Base-by-base conservation (phyloP, 2,888 invertebrate genomes). In the Prenolepis imparis region DNA sequence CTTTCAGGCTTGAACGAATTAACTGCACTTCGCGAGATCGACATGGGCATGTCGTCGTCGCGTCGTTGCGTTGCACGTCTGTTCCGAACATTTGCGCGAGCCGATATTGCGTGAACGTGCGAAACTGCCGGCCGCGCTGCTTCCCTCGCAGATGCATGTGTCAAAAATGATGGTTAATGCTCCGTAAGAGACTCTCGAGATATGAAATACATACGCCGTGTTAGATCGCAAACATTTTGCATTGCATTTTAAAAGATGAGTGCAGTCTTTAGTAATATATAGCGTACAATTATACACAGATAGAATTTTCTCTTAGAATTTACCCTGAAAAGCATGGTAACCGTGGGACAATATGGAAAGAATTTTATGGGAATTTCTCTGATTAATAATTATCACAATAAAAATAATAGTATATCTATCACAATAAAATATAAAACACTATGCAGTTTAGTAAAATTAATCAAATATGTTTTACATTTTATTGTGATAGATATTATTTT, bases 1-100 rank as follows among this genome's bases (percentile, higher is more conserved):
- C 77, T 77, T 77, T 67, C 77, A 68, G 55, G 77, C 77, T 67
- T 21, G 68, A 77, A 67, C 77, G 77, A 77, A 67, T 77, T 77
- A 77, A 77, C 68, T 55, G 41, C 66, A 41, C 41, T 24, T 32
- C 66, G 61, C 74, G 77, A 28, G 24, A n/a, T 36, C 66, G 67
- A 75, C 75, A 55, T 9, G 66, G 67, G 52, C 75, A 67, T 66
- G 67, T 77, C 67, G 74, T 18, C 32, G 32, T 57, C 72, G 57
- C 32, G 32, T 57, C 72, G 57, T 70, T 36, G 21, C 4, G 32
- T 32, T 39, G 39, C 55, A 4, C 66, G 67, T 77, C 68, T 67
- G 68, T 57, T 28, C 41, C 55, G 68, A 77, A 39, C 68, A 67
- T 28, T 24, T 24, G 55, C n/a, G 24, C 55, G 39, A 48, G 32